Percentiles rank a stretch among this genome's conserved stretches.
Conservation (phyloP, 2,113 vertebrate genomes). For the Eleginops maclovinus region DNA sequence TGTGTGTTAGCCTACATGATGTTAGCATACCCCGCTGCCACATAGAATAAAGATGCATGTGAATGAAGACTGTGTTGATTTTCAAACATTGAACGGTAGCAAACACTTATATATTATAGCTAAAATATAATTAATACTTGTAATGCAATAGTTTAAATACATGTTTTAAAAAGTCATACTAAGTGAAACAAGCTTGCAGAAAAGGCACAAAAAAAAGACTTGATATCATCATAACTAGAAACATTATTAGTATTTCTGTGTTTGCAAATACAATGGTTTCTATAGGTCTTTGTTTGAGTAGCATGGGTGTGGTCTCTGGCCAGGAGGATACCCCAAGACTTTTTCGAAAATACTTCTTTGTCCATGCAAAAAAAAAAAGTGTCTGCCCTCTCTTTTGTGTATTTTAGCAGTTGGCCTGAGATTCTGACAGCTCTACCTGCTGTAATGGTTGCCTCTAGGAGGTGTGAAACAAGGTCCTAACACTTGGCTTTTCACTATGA, state of each 20-base stretch:
- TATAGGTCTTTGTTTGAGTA: conserved; percentile 37
- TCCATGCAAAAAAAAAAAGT: conserved; percentile 40
- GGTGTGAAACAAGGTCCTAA: conserved; percentile 81
- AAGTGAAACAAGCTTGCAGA: neutral
- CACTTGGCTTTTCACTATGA: conserved; percentile 77
- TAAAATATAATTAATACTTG: conserved; percentile 1
- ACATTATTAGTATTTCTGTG: neutral
- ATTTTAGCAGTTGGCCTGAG: conserved; percentile 73
- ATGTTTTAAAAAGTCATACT: neutral
- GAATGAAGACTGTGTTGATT: neutral
- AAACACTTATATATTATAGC: too few species aligned
- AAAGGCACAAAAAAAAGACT: neutral
- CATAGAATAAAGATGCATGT: conserved; percentile 15
- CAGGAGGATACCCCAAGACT: conserved; percentile 40
- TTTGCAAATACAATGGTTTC: neutral
- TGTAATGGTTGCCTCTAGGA: conserved; percentile 79
- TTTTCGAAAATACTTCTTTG: conserved; percentile 59
- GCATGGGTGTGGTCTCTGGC: conserved; percentile 49
- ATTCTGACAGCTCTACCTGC: conserved; percentile 80
- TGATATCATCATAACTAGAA: neutral
- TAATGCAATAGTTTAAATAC: neutral
- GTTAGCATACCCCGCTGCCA: conserved; percentile 15
- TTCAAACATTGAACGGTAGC: neutral
- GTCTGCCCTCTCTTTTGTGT: conserved; percentile 60
- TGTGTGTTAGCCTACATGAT: conserved; percentile 37